Conservation (phyloP, 2,113 vertebrate genomes). For the Pan paniscus region DNA sequence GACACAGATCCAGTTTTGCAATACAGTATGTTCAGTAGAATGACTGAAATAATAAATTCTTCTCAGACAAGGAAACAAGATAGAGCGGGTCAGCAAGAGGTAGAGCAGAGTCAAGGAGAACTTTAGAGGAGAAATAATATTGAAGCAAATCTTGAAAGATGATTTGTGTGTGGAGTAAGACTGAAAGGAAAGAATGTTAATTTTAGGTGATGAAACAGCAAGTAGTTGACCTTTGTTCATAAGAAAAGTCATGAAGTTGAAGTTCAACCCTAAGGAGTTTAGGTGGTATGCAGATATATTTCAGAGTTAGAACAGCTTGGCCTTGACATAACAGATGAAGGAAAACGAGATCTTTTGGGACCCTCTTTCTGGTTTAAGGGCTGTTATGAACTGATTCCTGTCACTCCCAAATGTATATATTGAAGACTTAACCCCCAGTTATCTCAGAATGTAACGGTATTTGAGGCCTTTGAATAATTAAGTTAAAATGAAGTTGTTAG, state of each 20-base stretch:
- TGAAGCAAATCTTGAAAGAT: neutral
- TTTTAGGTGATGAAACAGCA: neutral
- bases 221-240: neutral
- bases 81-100: neutral
- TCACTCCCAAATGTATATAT: neutral
- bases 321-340: neutral
- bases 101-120: neutral
- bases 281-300: neutral
- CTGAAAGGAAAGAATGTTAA: neutral
- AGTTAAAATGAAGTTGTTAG: neutral
- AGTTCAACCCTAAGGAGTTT: neutral
- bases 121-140: neutral
- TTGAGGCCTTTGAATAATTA: neutral
- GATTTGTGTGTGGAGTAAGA: neutral
- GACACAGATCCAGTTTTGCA: neutral
- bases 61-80: neutral
- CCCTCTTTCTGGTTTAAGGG: neutral
- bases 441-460: neutral
- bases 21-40: neutral
- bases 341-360: neutral
- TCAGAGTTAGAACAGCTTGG: neutral
- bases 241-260: neutral
- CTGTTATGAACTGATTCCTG: neutral
- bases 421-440: neutral
- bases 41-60: neutral